These are phyloP conservation scores for Turritopsis rubra DNA, from an alignment of 30 jellyfish, hydroid and myxozoan genomes.

Conservation along the genomic window DNA sequence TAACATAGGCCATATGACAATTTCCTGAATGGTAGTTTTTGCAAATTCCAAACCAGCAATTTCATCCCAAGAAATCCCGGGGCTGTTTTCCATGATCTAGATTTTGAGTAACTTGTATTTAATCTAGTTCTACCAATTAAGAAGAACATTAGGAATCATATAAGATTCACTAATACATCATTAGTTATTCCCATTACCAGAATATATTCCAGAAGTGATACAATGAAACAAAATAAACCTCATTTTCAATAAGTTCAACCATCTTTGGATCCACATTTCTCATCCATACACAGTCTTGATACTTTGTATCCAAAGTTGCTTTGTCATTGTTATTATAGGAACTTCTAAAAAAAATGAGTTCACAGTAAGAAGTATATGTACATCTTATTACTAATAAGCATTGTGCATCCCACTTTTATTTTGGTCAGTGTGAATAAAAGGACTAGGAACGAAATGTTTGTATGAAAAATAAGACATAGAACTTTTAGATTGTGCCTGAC, in stretches of 20 bases:
- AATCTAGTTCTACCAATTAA: too few species aligned
- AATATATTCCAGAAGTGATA: neutral
- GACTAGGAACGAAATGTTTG: too few species aligned
- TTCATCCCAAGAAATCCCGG: constrained; percentile 87
- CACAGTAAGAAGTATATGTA: neutral
- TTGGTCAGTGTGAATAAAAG: too few species aligned
- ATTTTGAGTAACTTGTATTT: neutral
- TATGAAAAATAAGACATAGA: too few species aligned
- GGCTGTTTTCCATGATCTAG: constrained; percentile 96
- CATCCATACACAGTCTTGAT: constrained; percentile 62
- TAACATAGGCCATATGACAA: constrained; percentile 99
- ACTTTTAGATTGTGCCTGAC: too few species aligned
- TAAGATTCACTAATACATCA: neutral
- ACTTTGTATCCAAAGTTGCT: constrained; percentile 15
- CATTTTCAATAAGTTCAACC: constrained; percentile 98
- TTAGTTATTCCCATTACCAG: neutral
- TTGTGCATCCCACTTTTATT: too few species aligned
- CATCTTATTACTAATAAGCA: too few species aligned
- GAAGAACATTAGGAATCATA: neutral
- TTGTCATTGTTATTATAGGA: neutral
- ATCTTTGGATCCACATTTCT: constrained; percentile 76
- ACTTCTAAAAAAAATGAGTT: neutral
- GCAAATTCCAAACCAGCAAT: constrained; percentile 99
- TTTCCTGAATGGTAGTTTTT: constrained; percentile 90
- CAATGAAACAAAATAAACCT: constrained; percentile 40